Percentiles rank a stretch among this genome's conserved stretches.
These are phyloP conservation scores for Phocoena sinus DNA, from an alignment of 2,113 vertebrate species.

Conservation along the genomic window DNA sequence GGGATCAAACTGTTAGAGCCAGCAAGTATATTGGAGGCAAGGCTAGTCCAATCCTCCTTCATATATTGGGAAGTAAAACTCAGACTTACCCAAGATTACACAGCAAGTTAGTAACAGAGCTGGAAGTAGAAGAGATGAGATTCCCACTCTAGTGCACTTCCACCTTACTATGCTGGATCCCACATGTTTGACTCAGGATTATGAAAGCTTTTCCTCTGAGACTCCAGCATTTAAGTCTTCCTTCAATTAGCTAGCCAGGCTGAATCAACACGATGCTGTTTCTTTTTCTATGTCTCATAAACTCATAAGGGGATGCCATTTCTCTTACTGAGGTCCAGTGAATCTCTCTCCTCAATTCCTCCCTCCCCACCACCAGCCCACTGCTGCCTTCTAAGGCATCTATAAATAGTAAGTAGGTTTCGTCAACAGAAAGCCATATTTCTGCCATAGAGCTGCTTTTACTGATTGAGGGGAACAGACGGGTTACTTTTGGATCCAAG, in stretches of 20 bases:
- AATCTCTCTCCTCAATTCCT: not conserved
- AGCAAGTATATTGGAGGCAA: not conserved
- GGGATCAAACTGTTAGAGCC: not conserved
- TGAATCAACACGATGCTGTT: not conserved
- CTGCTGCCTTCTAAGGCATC: not conserved
- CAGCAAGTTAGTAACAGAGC: not conserved
- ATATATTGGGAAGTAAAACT: conserved; percentile 38
- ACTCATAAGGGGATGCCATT: not conserved
- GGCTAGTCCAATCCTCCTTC: not conserved
- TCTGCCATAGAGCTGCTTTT: not conserved
- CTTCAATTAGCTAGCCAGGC: not conserved
- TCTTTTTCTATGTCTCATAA: not conserved
- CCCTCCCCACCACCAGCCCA: not conserved
- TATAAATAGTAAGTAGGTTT: not conserved
- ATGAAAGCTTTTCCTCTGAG: not conserved
- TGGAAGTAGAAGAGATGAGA: not conserved
- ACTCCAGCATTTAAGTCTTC: not conserved
- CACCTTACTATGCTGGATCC: not conserved
- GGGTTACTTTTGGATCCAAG: not conserved
- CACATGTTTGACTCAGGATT: not conserved
- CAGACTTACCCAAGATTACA: conserved; percentile 20
- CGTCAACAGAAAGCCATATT: not conserved
- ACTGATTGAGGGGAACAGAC: not conserved
- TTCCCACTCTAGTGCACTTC: not conserved
- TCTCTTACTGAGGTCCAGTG: not conserved